Conservation (phyloP, 2,797 vertebrate species). For the Helostoma temminkii region DNA sequence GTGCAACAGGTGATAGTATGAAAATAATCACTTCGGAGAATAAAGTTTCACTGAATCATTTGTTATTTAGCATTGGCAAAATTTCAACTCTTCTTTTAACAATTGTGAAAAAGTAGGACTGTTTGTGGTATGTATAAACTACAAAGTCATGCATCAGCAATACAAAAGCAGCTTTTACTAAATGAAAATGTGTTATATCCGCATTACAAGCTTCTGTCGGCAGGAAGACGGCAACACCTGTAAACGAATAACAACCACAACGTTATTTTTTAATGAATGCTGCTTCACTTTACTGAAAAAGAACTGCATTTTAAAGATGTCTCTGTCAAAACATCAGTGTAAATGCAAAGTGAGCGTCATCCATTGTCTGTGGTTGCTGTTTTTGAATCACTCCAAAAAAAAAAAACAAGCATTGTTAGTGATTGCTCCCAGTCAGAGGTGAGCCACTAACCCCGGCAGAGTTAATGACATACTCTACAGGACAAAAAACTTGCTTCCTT, state of each 20-base stretch:
- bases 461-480: slow-evolving; percentile 16
- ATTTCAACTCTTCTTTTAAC: background rate
- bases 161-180: slow-evolving; percentile 41
- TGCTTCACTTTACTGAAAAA: slow-evolving; percentile 2
- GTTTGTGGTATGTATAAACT: slow-evolving; percentile 17
- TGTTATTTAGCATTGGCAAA: slow-evolving; percentile 4
- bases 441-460: slow-evolving; percentile 19
- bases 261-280: slow-evolving; percentile 31
- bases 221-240: slow-evolving; percentile 7
- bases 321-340: slow-evolving; percentile 13
- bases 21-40: background rate
- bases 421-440: slow-evolving; percentile 43
- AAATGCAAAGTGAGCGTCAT: slow-evolving; percentile 28
- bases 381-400: slow-evolving; percentile 3
- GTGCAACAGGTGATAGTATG: background rate
- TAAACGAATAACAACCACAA: slow-evolving; percentile 24
- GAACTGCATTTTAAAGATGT: slow-evolving; percentile 7
- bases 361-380: slow-evolving; percentile 11
- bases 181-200: slow-evolving; percentile 24
- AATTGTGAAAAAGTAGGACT: slow-evolving; percentile 7
- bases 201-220: slow-evolving; percentile 17
- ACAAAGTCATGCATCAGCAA: slow-evolving; percentile 26
- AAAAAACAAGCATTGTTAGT: slow-evolving; percentile 26
- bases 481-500: slow-evolving; percentile 23
- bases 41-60: background rate